Base-by-base conservation (phyloP, 2,888 invertebrate species). In the Drosophila setosimentum region DNA sequence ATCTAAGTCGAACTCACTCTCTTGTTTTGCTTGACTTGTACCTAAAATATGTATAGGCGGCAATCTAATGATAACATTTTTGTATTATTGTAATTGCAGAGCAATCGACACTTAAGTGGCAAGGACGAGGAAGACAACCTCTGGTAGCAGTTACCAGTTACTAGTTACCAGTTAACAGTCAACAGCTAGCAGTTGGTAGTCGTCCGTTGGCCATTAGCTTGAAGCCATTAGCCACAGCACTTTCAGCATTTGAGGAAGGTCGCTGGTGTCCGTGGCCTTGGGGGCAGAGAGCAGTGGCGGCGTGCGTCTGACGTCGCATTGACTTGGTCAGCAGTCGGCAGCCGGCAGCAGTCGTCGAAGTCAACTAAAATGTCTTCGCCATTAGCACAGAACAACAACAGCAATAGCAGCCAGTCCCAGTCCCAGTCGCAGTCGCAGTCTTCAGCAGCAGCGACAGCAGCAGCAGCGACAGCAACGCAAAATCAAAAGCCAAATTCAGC, bases 351-450 rank as follows among this genome's bases (percentile, higher is more conserved):
- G 32, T 40, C 61, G 49, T 72, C 48, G 70, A 53, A 29, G 61
- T 40, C 21, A 50, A 55, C 21, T 68, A 84, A 83, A 68, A 89
- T 89, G 89, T 89, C 89, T 77, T 81, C 89, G 75, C 82, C 89
- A 76, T 50, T 79, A 75, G 87, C 91, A 71, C 90, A 83, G 75
- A 90, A 75, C 76, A 83, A 87, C 89, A 82, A 75, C 76, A 89
- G 67, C 87, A 86, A 68, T 75, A 73, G 67, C 84, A 78, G 76
- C 83, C 83, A 81, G 82, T 80, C 68, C 64, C 78, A 69, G 60
- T 45, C 61, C 45, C 45, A 45, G 7, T 24, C 45, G 13, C 42
- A 42, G 80, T 80, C 68, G 67, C 78, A 68, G 65, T 48, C 61
- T 55, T 48, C 63, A 42, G 40, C 51, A 69, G 66, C 72, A 68